Evolutionary conservation across 1,140 invertebrate species (phyloP), one percentile per base, ranked within the genome.

Genomic region (Cataglyphis hispanica): DNA sequence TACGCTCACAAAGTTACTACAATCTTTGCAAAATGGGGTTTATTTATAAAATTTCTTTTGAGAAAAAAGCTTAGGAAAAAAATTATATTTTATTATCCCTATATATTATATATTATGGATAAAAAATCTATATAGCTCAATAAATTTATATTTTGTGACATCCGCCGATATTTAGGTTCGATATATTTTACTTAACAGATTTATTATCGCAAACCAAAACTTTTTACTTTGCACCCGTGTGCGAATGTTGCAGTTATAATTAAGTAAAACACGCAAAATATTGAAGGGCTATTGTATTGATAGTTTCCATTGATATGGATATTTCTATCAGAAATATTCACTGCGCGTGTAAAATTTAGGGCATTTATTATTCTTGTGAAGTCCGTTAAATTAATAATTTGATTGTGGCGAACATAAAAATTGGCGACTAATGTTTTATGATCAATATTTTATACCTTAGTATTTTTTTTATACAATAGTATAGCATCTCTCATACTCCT

Each of bases 361-460:
- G 2, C 22, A 37, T 58, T 60, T 0, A 60, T 37, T 43, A 37
- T 72, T 4, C 37, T 43, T 25, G 37, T 72, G n/a, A 72, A 60
- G 16, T 25, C 5, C 10, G 16, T 80, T 25, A 74, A 83, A 61
- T 61, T 8, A 19, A 6, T 60, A 70, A 80, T 70, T 34, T 34
- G 37, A 83, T 83, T 11, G 43, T 27, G 34, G 22, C 43, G 34
- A 80, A 72, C 46, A 43, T n/a, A 19, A 74, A 74, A 83, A 74
- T 61, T 74, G 53, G 60, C 37, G 27, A 60, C 25, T 0, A 7
- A 56, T 8, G n/a, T n/a, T n/a, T n/a, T n/a, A n/a, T n/a, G n/a
- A 74, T 74, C 34, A 69, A 16, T 22, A 31, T 34, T 61, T 13
- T 72, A 11, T n/a, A n/a, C 37, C 27, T 72, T 70, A 34, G n/a